Percentiles rank a stretch among this genome's conserved stretches.
phyloP scores from a whole-genome alignment of 2,888 invertebrate genomes.

The Mechanitis mazaeus region DNA sequence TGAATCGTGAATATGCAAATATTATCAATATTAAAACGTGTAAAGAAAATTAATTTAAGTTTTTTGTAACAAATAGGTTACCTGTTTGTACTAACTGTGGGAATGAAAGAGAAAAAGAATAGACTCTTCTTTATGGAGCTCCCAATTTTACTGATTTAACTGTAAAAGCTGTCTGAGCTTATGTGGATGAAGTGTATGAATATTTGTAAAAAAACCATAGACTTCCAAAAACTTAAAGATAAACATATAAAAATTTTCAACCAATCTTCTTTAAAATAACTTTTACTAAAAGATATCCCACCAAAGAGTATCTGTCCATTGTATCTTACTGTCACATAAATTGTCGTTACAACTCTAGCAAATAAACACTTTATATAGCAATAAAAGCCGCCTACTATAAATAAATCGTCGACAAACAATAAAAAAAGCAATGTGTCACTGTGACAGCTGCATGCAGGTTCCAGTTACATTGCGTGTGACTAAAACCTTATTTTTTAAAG shows the following conservation, averaged over 20 bases:
- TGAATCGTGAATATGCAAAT: conserved; percentile 17
- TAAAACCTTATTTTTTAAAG: conserved; percentile 9
- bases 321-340: background rate
- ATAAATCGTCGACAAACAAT: background rate
- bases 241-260: too few species aligned
- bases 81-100: background rate
- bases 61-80: background rate
- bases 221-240: too few species aligned
- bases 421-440: conserved; percentile 3
- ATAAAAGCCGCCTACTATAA: background rate
- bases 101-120: background rate
- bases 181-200: too few species aligned
- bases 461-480: background rate
- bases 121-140: too few species aligned
- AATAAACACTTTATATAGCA: background rate
- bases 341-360: background rate
- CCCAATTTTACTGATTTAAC: too few species aligned
- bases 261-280: background rate
- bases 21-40: conserved; percentile 20
- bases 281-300: background rate
- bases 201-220: too few species aligned
- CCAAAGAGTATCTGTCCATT: background rate
- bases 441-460: conserved; percentile 1
- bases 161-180: too few species aligned
- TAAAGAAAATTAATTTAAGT: conserved; percentile 11